Evolutionary conservation across 2,888 invertebrate species (phyloP).

Genomic region (Pterostichus niger): DNA sequence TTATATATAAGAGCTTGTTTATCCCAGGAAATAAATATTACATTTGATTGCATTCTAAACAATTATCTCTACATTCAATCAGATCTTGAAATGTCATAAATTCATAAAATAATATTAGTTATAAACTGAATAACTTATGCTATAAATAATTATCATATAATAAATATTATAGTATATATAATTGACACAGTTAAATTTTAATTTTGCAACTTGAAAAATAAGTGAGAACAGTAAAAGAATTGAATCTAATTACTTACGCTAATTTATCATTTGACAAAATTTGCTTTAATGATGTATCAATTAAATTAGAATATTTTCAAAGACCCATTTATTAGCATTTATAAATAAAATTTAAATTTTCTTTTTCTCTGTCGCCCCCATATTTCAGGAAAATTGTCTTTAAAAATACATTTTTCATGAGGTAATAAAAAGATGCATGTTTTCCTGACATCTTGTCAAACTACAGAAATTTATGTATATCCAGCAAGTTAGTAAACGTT

Average conservation of each 20-base stretch:
- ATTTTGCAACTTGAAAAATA: neutral
- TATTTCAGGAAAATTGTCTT: conserved; percentile 22
- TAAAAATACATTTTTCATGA: conserved; percentile 41
- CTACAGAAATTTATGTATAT: conserved; percentile 36
- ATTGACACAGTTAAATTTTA: neutral
- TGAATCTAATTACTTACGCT: neutral
- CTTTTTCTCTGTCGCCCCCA: conserved; percentile 8
- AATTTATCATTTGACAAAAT: neutral
- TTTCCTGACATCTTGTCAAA: conserved; percentile 47
- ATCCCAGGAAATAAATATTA: too few species aligned
- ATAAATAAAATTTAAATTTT: conserved; percentile 45
- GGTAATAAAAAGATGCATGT: conserved; percentile 27
- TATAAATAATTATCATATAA: too few species aligned
- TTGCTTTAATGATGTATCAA: conserved; percentile 22
- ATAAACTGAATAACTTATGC: too few species aligned
- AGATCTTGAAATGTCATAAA: too few species aligned
- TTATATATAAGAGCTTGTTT: too few species aligned
- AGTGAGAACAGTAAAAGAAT: too few species aligned
- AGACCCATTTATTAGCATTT: conserved; percentile 3
- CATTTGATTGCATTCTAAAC: too few species aligned
- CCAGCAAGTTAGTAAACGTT: conserved; percentile 2
- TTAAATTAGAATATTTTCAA: conserved; percentile 5
- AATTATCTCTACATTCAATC: too few species aligned
- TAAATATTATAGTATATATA: too few species aligned
- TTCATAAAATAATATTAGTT: too few species aligned